Evolutionary conservation across 2,888 invertebrate genomes (phyloP).

Genomic region (Melanostoma mellinum): DNA sequence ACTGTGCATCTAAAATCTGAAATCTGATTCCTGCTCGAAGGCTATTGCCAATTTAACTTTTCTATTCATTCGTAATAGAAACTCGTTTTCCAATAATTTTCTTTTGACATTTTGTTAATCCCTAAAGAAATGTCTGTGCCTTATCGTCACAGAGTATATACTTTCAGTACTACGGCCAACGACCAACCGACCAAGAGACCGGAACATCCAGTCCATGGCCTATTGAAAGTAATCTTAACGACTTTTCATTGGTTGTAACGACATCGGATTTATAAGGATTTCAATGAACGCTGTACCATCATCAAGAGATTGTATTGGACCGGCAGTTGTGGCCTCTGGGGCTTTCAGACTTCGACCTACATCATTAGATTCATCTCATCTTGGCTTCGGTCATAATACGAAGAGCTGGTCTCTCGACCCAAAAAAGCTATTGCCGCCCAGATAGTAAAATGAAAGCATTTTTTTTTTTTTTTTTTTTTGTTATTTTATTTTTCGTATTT

Average conservation of each 20-base stretch:
- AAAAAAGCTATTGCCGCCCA: background rate
- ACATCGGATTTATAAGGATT: constrained; percentile 60
- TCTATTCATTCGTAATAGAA: constrained; percentile 38
- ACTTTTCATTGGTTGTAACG: constrained; percentile 51
- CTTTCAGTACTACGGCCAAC: background rate
- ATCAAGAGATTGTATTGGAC: constrained; percentile 17
- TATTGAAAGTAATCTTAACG: constrained; percentile 51
- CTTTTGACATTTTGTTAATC: constrained; percentile 49
- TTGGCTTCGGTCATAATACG: background rate
- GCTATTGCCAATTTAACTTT: constrained; percentile 46
- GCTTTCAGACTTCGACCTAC: constrained; percentile 40
- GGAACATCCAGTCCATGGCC: constrained; percentile 8
- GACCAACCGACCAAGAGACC: background rate
- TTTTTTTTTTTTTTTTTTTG: no score
- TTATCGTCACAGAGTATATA: background rate
- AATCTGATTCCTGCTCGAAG: background rate
- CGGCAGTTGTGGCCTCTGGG: constrained; percentile 23
- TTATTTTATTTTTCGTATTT: no score
- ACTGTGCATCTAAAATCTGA: no score
- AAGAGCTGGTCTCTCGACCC: background rate
- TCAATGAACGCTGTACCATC: constrained; percentile 44
- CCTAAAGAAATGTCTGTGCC: constrained; percentile 44
- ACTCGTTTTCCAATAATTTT: constrained; percentile 61
- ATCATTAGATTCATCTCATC: constrained; percentile 38
- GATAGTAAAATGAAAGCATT: background rate